Evolutionary conservation across 2,888 invertebrate genomes (phyloP).

Genomic region (Rhabditophanes sp.): DNA sequence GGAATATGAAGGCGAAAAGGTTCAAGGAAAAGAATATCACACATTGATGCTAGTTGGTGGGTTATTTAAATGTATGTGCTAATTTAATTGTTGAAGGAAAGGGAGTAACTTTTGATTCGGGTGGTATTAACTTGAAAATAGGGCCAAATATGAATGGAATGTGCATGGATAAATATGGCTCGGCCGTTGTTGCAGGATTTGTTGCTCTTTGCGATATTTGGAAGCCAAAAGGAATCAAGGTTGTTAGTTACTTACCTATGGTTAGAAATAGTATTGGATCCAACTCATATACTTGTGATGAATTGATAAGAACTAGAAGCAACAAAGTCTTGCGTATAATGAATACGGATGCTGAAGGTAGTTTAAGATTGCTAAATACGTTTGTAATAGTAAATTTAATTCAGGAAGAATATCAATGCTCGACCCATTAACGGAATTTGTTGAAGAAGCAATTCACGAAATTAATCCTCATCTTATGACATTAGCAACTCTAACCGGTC

Average conservation of each 20-base stretch:
- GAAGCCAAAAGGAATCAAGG: conserved; percentile 34
- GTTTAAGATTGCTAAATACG: too few relatives aligned
- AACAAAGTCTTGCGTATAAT: conserved; percentile 69
- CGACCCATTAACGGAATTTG: conserved; percentile 34
- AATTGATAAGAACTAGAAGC: conserved; percentile 61
- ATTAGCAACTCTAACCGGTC: conserved; percentile 35
- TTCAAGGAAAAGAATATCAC: conserved; percentile 46
- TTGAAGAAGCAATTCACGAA: conserved; percentile 53
- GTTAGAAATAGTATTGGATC: conserved; percentile 77
- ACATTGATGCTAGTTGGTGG: conserved; percentile 77
- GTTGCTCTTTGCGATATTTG: conserved; percentile 54
- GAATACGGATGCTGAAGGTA: conserved; percentile 89
- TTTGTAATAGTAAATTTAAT: too few relatives aligned
- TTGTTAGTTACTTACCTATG: conserved; percentile 63
- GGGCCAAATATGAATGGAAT: too few relatives aligned
- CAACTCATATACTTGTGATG: conserved; percentile 54
- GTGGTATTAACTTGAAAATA: too few relatives aligned
- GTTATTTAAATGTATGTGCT: too few relatives aligned
- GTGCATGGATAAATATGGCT: conserved; percentile 85
- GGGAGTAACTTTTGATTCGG: too few relatives aligned
- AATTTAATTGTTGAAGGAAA: too few relatives aligned
- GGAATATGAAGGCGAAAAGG: conserved; percentile 56
- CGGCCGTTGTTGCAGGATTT: conserved; percentile 78
- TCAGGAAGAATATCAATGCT: conserved; percentile 49
- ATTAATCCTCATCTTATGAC: conserved; percentile 63